phyloP scores from a whole-genome alignment of 2,888 invertebrate species.

The Punctoribates punctum region DNA sequence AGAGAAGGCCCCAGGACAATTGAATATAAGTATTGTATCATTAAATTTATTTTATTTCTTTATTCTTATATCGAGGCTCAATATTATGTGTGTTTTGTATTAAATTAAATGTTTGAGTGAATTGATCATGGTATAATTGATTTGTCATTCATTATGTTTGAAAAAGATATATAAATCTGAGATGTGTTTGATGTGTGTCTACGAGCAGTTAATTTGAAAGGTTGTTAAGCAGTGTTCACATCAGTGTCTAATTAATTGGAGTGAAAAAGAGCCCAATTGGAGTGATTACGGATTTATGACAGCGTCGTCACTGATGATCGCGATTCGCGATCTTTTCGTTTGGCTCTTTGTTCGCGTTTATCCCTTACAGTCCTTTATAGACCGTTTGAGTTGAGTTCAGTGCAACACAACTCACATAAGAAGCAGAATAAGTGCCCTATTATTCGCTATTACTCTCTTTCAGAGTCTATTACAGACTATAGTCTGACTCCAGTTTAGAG shows the following conservation, averaged over 20 bases:
- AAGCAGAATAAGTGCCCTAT: constrained; percentile 2
- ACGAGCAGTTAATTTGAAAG: neutral
- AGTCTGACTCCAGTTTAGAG: no score
- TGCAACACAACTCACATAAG: neutral
- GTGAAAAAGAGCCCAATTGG: neutral
- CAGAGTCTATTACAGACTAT: neutral
- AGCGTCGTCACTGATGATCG: no score
- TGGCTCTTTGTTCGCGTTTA: neutral
- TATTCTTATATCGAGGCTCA: neutral
- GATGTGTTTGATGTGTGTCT: no score
- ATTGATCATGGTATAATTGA: no score
- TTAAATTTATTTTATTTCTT: neutral
- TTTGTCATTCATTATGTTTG: no score
- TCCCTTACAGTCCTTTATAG: neutral
- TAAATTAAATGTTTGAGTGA: no score
- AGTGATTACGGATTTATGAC: constrained; percentile 21
- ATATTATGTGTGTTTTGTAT: no score
- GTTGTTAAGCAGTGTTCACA: neutral
- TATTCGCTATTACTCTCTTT: constrained; percentile 6
- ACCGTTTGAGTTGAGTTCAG: neutral
- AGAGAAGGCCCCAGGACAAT: neutral
- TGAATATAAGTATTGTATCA: neutral
- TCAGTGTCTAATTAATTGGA: constrained; percentile 13
- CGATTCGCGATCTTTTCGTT: neutral
- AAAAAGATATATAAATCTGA: no score